Evolutionary conservation across 2,113 vertebrate genomes (phyloP).

Genomic region (Lycocorax pyrrhopterus): DNA sequence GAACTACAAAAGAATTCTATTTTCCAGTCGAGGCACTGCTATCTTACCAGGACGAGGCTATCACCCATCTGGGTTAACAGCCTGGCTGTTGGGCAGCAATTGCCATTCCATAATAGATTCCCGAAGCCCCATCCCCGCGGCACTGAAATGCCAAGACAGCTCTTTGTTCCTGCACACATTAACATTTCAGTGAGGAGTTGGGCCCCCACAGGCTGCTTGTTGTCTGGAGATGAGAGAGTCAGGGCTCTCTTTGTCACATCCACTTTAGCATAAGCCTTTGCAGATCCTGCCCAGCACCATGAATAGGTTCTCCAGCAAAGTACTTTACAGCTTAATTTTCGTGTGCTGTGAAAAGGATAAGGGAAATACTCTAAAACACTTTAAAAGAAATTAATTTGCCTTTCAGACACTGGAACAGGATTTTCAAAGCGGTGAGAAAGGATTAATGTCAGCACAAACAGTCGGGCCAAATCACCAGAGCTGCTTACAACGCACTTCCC

Average conservation of each 20-base stretch:
- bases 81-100: not conserved
- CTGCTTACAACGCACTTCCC: not conserved
- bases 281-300: not conserved
- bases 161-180: not conserved
- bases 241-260: not conserved
- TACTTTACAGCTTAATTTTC: conserved; percentile 16
- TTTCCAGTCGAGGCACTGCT: not conserved
- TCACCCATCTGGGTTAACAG: not conserved
- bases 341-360: not conserved
- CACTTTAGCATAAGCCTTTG: not conserved
- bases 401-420: conserved; percentile 7
- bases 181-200: not conserved
- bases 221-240: not conserved
- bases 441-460: conserved; percentile 28
- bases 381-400: conserved; percentile 46
- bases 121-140: not conserved
- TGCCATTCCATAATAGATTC: not conserved
- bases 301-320: not conserved
- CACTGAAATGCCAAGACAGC: not conserved
- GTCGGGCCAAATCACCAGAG: not conserved
- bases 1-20: not conserved
- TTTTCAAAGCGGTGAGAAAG: not conserved
- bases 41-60: not conserved
- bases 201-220: not conserved
- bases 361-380: not conserved